phyloP scores from a whole-genome alignment of 2,113 vertebrate genomes.

The Peucedramus taeniatus region DNA sequence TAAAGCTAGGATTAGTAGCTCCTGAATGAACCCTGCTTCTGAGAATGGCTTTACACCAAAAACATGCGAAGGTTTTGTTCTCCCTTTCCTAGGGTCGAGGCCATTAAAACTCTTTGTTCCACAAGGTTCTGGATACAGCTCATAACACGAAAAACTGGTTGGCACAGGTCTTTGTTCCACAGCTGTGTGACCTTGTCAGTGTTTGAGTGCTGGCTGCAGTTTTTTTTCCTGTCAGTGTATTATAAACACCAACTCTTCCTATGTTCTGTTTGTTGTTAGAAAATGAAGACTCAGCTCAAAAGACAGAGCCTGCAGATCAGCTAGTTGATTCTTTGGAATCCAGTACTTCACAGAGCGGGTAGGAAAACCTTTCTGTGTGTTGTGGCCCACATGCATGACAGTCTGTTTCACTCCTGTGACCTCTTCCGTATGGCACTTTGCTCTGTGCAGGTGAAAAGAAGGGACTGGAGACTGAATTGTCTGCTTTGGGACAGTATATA shows the following conservation, averaged over 20 bases:
- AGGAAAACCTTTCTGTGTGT: neutral
- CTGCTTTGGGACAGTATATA: neutral
- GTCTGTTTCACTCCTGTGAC: neutral
- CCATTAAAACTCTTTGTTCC: neutral
- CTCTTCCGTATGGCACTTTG: neutral
- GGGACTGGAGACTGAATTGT: neutral
- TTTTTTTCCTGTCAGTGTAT: neutral
- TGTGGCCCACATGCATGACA: neutral
- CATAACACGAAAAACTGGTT: neutral
- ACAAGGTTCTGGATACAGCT: neutral
- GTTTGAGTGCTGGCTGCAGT: neutral
- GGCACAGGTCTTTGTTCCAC: neutral
- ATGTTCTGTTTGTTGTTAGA: slow-evolving; percentile 53
- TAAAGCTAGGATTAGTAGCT: neutral
- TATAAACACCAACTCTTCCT: neutral
- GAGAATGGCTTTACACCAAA: neutral
- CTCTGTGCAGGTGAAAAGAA: neutral
- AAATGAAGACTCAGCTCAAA: slow-evolving; percentile 60
- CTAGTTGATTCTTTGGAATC: neutral
- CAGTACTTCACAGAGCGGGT: slow-evolving; percentile 52
- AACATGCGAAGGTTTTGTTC: neutral
- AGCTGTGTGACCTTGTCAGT: neutral
- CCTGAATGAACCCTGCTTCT: neutral
- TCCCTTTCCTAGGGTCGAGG: neutral
- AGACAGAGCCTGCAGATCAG: neutral